These are phyloP conservation scores for Lepidothrix coronata DNA, from an alignment of 2,113 vertebrate genomes.

Conservation along the genomic window DNA sequence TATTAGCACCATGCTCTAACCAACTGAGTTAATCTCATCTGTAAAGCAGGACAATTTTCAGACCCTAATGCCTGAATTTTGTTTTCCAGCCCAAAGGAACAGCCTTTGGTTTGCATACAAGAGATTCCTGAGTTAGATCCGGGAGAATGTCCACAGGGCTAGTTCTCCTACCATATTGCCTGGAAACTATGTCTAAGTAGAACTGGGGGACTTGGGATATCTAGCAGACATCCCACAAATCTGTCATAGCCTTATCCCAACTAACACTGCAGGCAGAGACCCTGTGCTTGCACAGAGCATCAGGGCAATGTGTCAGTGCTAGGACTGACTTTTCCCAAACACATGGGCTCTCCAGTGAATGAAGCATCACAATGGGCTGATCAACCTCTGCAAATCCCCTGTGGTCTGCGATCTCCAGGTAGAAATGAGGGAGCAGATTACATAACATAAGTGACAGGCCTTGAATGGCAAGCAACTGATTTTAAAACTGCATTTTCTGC, in stretches of 20 bases:
- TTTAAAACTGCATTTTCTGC: not conserved
- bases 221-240: not conserved
- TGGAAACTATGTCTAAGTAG: not conserved
- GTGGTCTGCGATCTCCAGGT: rapidly evolving
- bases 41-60: not conserved
- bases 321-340: not conserved
- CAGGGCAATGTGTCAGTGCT: no score
- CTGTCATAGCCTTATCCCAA: not conserved
- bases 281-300: not conserved
- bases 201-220: not conserved
- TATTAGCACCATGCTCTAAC: not conserved
- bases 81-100: not conserved
- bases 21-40: not conserved
- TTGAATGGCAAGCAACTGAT: not conserved
- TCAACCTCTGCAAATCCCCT: not conserved
- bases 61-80: not conserved
- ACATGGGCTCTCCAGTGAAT: not conserved
- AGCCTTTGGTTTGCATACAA: not conserved
- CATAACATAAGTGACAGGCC: not conserved
- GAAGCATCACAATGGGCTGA: not conserved
- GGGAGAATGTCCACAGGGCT: not conserved
- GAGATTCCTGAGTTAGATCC: not conserved
- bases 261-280: not conserved
- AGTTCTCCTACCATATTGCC: not conserved
- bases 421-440: not conserved